Conservation (phyloP, 2,888 invertebrate genomes). For the Clitarchus hookeri region DNA sequence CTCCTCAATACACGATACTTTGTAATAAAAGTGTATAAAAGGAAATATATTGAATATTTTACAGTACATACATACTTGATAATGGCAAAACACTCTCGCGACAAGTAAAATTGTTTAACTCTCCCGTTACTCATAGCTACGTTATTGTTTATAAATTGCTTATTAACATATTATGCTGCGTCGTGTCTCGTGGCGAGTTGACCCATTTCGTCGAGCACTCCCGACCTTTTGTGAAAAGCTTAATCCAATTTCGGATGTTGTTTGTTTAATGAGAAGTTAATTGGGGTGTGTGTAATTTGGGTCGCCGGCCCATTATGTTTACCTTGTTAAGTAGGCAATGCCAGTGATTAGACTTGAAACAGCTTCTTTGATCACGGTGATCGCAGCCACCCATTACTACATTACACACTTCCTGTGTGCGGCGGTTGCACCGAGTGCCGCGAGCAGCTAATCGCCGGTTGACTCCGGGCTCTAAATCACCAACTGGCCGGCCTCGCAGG, state of each 20-base stretch:
- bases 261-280: slow-evolving; percentile 23
- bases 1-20: too few species aligned
- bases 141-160: neutral
- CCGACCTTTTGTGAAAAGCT: neutral
- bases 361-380: slow-evolving; percentile 21
- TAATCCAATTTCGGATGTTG: slow-evolving; percentile 25
- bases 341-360: slow-evolving; percentile 16
- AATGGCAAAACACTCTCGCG: too few species aligned
- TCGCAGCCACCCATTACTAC: slow-evolving; percentile 19
- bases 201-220: neutral
- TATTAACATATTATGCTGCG: neutral
- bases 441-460: neutral
- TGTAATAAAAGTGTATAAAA: too few species aligned
- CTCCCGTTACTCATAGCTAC: too few species aligned
- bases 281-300: slow-evolving; percentile 25
- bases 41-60: too few species aligned
- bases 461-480: too few species aligned
- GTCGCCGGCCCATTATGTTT: neutral
- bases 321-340: slow-evolving; percentile 24
- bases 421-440: neutral
- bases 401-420: slow-evolving; percentile 23
- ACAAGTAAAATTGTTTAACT: too few species aligned
- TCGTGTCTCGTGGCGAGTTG: neutral
- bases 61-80: too few species aligned
- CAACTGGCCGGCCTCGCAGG: too few species aligned